Conservation (phyloP, 2,888 invertebrate genomes). For the Tipula unca region DNA sequence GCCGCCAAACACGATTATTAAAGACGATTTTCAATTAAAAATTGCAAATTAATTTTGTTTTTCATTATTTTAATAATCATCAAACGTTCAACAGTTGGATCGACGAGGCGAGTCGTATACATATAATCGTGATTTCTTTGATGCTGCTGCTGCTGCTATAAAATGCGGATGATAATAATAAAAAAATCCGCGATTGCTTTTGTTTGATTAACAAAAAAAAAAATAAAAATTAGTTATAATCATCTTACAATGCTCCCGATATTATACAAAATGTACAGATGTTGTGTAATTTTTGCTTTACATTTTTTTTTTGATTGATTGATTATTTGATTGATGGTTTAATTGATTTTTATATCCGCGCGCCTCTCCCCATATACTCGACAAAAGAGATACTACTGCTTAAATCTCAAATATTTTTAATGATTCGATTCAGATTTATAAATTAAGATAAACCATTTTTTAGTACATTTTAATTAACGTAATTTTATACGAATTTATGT, state of each 20-base stretch:
- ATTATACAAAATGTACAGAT: neutral
- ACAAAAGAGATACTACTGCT: neutral
- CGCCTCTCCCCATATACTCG: neutral
- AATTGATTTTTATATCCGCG: neutral
- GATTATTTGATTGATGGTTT: conserved; percentile 14
- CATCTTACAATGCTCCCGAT: neutral
- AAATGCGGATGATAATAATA: neutral
- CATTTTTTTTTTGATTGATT: neutral
- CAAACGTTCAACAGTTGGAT: neutral
- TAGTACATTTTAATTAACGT: neutral
- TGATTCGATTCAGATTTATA: neutral
- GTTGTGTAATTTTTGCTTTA: neutral
- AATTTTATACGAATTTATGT: neutral
- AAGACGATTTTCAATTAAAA: neutral
- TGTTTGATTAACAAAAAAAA: neutral
- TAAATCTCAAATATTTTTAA: neutral
- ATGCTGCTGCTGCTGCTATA: neutral
- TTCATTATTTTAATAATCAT: conserved; percentile 1
- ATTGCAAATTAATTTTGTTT: neutral
- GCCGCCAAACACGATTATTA: neutral
- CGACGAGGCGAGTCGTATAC: neutral
- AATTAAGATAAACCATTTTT: neutral
- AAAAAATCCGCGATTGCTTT: neutral
- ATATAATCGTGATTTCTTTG: neutral
- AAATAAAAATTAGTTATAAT: neutral